Conservation (phyloP, 2,113 vertebrate species). For the Sardina pilchardus region DNA sequence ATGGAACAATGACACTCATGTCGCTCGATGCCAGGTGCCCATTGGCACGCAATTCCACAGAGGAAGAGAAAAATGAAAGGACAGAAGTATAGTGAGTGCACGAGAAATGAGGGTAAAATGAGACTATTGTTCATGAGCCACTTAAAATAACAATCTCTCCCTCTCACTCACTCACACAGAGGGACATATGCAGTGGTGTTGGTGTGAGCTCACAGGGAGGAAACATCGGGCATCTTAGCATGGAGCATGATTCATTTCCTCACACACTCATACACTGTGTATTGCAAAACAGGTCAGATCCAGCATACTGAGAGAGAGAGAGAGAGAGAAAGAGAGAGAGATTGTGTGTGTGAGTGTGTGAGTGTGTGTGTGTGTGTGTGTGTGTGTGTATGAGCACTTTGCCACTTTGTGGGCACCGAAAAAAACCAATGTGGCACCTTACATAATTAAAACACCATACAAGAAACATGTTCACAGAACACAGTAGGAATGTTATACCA, state of each 20-base stretch:
- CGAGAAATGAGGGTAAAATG: not conserved
- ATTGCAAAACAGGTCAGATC: no score
- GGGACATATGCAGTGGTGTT: slow-evolving; percentile 19
- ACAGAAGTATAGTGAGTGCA: not conserved
- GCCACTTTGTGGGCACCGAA: not conserved
- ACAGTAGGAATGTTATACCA: not conserved
- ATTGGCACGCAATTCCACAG: not conserved
- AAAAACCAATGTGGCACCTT: not conserved
- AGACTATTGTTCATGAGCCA: not conserved
- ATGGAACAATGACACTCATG: not conserved
- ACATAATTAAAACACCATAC: not conserved
- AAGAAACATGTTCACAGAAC: not conserved
- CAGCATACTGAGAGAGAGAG: slow-evolving; percentile 28
- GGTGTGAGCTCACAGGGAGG: slow-evolving; percentile 56
- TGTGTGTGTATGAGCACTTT: not conserved
- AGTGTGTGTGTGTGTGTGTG: not conserved
- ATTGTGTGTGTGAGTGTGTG: not conserved
- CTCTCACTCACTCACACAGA: not conserved
- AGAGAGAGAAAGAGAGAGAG: not conserved
- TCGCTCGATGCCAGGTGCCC: not conserved
- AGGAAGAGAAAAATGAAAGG: not conserved
- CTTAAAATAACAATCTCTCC: not conserved
- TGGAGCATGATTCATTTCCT: slow-evolving; percentile 75
- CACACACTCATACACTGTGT: slow-evolving; percentile 40
- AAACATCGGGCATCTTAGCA: slow-evolving; percentile 66